Conservation (phyloP, 1,140 invertebrate species). For the Doryteuthis pealeii region DNA sequence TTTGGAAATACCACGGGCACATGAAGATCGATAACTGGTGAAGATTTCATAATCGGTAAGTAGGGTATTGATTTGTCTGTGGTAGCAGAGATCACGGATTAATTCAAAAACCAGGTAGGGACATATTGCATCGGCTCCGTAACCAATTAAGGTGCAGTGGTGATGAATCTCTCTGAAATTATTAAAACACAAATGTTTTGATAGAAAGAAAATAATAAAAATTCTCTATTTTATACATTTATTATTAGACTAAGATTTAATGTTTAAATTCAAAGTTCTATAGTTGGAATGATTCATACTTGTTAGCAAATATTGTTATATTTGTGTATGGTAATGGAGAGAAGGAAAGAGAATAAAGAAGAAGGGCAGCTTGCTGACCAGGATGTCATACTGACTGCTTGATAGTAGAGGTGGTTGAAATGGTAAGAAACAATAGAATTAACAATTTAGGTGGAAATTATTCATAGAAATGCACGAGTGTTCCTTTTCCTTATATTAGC, state of each 20-base stretch:
- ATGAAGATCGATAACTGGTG: conserved; percentile 68
- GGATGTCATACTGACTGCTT: no score
- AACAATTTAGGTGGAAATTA: no score
- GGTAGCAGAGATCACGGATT: conserved; percentile 76
- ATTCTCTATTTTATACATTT: not conserved
- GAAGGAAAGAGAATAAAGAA: no score
- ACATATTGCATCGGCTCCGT: conserved; percentile 96
- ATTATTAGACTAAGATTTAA: not conserved
- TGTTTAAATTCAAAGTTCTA: conserved; percentile 3
- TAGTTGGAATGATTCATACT: no score
- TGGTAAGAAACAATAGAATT: no score
- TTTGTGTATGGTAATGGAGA: no score
- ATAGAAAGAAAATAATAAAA: not conserved
- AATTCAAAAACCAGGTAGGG: conserved; percentile 96
- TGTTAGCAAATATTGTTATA: no score
- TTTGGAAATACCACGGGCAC: conserved; percentile 63
- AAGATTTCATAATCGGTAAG: conserved; percentile 85
- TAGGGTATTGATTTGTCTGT: conserved; percentile 75
- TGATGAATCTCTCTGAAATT: conserved; percentile 85
- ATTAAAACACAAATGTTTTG: not conserved
- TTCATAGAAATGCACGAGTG: no score
- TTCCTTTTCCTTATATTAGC: no score
- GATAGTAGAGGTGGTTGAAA: no score
- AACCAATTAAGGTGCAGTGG: conserved; percentile 92
- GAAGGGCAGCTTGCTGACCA: no score